Percentiles rank a stretch among this genome's conserved stretches.
Conservation (phyloP, 2,797 vertebrate species). For the Peromyscus nudipes region DNA sequence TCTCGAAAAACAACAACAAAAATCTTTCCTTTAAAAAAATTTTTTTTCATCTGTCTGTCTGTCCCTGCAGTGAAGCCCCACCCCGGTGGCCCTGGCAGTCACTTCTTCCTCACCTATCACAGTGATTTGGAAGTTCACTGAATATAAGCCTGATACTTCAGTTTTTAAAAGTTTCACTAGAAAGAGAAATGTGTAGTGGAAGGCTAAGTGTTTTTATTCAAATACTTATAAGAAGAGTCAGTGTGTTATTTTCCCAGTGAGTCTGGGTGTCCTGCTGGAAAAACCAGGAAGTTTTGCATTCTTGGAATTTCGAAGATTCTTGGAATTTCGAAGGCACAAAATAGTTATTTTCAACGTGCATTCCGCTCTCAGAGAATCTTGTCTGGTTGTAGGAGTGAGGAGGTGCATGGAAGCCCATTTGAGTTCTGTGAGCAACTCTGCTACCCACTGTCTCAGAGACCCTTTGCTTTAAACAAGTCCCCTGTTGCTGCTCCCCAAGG, state of each 20-base stretch:
- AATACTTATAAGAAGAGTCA: constrained; percentile 20
- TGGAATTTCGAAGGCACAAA: constrained; percentile 5
- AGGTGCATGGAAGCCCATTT: not conserved
- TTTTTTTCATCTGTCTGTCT: not conserved
- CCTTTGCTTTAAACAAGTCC: constrained; percentile 29
- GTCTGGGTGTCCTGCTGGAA: not conserved
- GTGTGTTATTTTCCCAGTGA: not conserved
- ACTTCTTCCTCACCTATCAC: not conserved
- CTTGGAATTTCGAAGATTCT: constrained; percentile 55
- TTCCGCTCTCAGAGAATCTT: not conserved
- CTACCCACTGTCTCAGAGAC: not conserved
- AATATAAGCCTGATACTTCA: not conserved
- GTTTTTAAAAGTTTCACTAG: constrained; percentile 28
- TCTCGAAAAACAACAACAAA: not conserved
- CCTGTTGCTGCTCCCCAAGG: not conserved
- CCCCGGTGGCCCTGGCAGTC: not conserved
- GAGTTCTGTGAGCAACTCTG: constrained; percentile 7
- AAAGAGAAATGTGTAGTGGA: constrained; percentile 15
- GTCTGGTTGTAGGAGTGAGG: not conserved
- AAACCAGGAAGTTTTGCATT: constrained; percentile 10
- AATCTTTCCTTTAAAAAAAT: not conserved
- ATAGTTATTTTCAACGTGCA: not conserved
- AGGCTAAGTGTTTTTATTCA: constrained; percentile 31
- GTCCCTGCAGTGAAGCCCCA: not conserved
- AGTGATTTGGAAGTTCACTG: not conserved